Base-by-base conservation (phyloP, 2,113 vertebrate genomes). In the Cryptoleucopteryx plumbea region DNA sequence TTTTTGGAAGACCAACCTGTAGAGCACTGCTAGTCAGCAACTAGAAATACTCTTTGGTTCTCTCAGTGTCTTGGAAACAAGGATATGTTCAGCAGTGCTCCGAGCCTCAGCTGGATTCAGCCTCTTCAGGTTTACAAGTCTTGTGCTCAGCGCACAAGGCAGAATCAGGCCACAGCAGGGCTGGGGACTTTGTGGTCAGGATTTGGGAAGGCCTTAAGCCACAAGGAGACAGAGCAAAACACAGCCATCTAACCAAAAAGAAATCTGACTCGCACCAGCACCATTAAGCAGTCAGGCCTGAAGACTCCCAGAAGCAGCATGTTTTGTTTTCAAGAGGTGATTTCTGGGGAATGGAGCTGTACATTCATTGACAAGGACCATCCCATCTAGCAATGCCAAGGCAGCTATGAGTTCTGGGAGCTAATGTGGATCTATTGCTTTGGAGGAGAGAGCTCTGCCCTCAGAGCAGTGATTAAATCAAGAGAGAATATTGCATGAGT, bases 111-210 rank as follows among this genome's bases (percentile, higher is more conserved):
- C 32, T 27, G 27, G 42, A 8, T 29, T 36, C 70, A 7, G 18
- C 36, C 36, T 34, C 70, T 32, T 16, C 27, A 16, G 42, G 21
- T 25, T 70, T 15, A 12, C 27, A 3, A 20, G 62, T 6, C 47
- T 11, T 2, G 6, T 2, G 26, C 31, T 70, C 16, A 7, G 55
- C 1, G 2, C 79, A 31, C 2, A 5, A 58, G 34, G 66, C 45
- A 19, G 83, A 9, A 74, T 13, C 38, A 4, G 50, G 52, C 34
- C 25, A 10, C 27, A 59, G 36, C 14, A 29, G 48, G 22, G 59
- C 82, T 9, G 43, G 43, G 29, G 27, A 25, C 34, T 40, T 34
- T 4, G 13, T 1, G 7, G 13, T 32, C 17, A 4, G 31, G 55
- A 10, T 53, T 48, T 67, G 38, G 34, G n/a, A 40, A 67, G 38